Percentiles rank a stretch among this genome's conserved stretches.
These are phyloP conservation scores for Lepidotrigona ventralis DNA, from an alignment of 1,140 invertebrate genomes.

Conservation along the genomic window DNA sequence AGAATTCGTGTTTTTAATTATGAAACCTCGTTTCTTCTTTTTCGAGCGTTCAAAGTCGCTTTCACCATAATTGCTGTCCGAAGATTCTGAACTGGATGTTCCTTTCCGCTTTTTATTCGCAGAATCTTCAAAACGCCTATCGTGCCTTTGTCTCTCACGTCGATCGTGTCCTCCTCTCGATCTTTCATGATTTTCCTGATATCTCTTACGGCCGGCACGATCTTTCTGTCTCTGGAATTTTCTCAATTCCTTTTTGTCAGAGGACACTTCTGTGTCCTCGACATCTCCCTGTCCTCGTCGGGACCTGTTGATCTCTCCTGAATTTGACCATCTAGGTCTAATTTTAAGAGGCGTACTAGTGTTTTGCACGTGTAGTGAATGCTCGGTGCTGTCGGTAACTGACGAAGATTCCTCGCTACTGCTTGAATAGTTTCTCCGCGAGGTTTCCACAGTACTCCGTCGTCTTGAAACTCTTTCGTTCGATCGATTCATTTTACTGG, in stretches of 20 bases:
- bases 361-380: neutral
- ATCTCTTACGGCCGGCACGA: neutral
- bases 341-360: conserved; percentile 19
- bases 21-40: neutral
- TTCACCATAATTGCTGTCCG: neutral
- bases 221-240: neutral
- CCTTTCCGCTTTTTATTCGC: neutral
- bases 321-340: neutral
- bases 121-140: neutral
- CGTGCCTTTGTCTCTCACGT: neutral
- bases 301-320: conserved; percentile 12
- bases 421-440: neutral
- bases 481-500: conserved; percentile 19
- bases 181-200: conserved; percentile 10
- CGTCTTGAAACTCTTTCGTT: neutral
- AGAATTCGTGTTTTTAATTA: neutral
- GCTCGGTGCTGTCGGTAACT: neutral
- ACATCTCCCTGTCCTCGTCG: neutral
- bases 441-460: neutral
- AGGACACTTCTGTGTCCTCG: neutral
- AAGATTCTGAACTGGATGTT: neutral
- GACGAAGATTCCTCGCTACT: conserved; percentile 11
- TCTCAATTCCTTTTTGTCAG: neutral
- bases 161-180: neutral
- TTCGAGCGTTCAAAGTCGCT: neutral